Evolutionary conservation across 2,113 vertebrate species (phyloP), one percentile per base, ranked within the genome.

Genomic region (Clinocottus analis): DNA sequence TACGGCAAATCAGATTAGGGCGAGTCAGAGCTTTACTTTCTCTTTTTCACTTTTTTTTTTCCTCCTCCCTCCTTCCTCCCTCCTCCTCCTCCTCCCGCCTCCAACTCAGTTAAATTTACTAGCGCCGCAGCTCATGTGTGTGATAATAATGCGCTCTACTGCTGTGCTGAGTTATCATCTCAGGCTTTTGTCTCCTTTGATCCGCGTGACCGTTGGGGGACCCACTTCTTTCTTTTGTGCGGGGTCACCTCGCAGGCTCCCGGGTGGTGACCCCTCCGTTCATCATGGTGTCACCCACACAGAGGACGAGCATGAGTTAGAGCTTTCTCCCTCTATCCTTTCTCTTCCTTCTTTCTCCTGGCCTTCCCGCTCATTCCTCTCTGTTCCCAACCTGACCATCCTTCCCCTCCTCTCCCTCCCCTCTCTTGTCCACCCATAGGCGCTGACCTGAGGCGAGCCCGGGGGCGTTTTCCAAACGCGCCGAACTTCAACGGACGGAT

Each of bases 251-350:
- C 69, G 33, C 80, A 33, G 80, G 82, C 88, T 90, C 78, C 91
- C 75, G 86, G 90, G 89, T 89, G 91, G 90, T 92, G 93, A 94
- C 93, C 93, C 86, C 88, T 93, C 73, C 89, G 85, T 93, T 91
- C 83, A 92, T 92, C 91, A 91, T 86, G 81, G 90, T 92, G 93
- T 91, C 92, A 91, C 80, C 89, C 43, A 78, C 84, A 88, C 84
- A 87, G 84, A 91, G 79, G 83, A 88, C 78, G 72, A 71, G 82
- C 76, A 84, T 90, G 90, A 92, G 87, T 92, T 89, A 90, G 89
- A 77, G 89, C 86, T 85, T 67, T 85, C 63, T 67, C 75, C 21
- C 64, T 49, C 67, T 73, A 61, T 77, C 72, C 66, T 74, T 79
- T 75, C 62, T 79, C 53, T 60, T 33, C 53, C 64, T 72, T 80